Base-by-base conservation (phyloP, 2,888 invertebrate species). In the Clostera curtula region DNA sequence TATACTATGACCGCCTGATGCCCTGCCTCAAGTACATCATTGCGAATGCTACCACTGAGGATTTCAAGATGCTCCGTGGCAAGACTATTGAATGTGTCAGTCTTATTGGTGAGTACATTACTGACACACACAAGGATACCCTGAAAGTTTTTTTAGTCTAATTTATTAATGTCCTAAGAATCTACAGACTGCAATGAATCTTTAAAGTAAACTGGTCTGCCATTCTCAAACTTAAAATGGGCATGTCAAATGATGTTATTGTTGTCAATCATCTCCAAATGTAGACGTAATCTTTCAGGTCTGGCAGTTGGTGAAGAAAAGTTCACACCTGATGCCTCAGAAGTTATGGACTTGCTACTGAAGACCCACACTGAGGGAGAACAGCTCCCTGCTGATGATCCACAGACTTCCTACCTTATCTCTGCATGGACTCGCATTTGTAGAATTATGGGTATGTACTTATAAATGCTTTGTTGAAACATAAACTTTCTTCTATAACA, bases 81-180 rank as follows among this genome's bases (percentile, higher is more conserved):
- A 99, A 99, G 83, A 97, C 98, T 2, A 99, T 99, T 44, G 99
- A 99, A 74, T 99, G 99, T 65, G 96, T 99, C 43, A 97, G 97
- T 63, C 88, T 99, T 31, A 98, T 99, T 67, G 99, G 99, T 52
- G 44, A 76, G 61, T 77, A 14, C 2, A 9, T 26, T 21, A 5
- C 12, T n/a, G n/a, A n/a, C n/a, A n/a, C n/a, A n/a, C n/a, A n/a
- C n/a, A n/a, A n/a, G n/a, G n/a, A n/a, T n/a, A n/a, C n/a, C n/a
- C n/a, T n/a, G n/a, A n/a, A n/a, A n/a, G n/a, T n/a, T n/a, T n/a
- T n/a, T n/a, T n/a, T n/a, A n/a, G n/a, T n/a, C n/a, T n/a, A n/a
- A n/a, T n/a, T n/a, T n/a, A n/a, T n/a, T n/a, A n/a, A n/a, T n/a
- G n/a, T n/a, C n/a, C n/a, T n/a, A n/a, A n/a, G n/a, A n/a, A n/a